Conservation (phyloP, 2,113 vertebrate species). For the Danio rerio region GRCz12tu NC_133186.1:45260001-45260500, state of each 20-base stretch:
- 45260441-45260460: background rate
- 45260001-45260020: too few species aligned
- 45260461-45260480: too few species aligned
- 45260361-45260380: background rate
- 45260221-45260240: background rate
- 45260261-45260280: background rate
- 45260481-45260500: background rate
- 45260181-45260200: background rate
- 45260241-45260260: background rate
- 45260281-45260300: background rate
- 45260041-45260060: too few species aligned
- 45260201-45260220: background rate
- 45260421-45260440: background rate
- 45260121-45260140: conserved; percentile 6
- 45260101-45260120: conserved; percentile 48
- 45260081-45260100: conserved; percentile 23
- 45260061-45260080: too few species aligned
- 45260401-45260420: background rate
- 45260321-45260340: background rate
- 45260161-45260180: background rate
- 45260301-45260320: background rate
- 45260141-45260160: background rate
- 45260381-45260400: background rate
- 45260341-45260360: background rate
- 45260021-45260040: too few species aligned